phyloP scores from a whole-genome alignment of 2,797 vertebrate species.

The Botia kubotai region DNA sequence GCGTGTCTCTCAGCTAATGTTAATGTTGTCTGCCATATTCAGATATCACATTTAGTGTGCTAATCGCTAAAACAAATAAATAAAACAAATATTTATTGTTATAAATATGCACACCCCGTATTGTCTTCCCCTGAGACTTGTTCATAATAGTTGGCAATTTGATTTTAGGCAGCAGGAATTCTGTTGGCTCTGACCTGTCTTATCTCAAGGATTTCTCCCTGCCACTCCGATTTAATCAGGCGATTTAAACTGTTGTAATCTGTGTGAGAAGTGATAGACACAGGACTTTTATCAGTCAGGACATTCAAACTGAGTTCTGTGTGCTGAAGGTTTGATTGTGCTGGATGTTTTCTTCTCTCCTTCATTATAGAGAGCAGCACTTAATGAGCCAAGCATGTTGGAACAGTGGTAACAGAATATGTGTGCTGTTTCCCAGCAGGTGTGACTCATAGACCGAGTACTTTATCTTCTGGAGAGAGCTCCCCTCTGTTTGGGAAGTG shows the following conservation, averaged over 20 bases:
- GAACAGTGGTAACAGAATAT: conserved; percentile 63
- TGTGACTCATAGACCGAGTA: conserved; percentile 57
- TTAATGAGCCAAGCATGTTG: conserved; percentile 57
- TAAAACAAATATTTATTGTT: too few relatives aligned
- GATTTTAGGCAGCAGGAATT: conserved; percentile 42
- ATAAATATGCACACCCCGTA: neutral
- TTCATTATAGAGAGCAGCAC: conserved; percentile 26
- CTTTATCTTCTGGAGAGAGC: conserved; percentile 55
- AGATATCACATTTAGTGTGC: neutral
- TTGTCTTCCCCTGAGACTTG: conserved; percentile 26
- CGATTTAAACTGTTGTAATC: conserved; percentile 46
- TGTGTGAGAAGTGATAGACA: conserved; percentile 17
- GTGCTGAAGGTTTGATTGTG: neutral
- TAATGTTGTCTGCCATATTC: neutral
- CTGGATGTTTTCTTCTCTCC: neutral
- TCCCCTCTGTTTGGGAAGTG: conserved; percentile 47
- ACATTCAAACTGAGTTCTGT: conserved; percentile 14
- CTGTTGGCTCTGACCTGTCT: conserved; percentile 27
- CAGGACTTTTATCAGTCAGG: conserved; percentile 12
- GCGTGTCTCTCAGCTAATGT: neutral
- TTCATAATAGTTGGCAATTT: conserved; percentile 27
- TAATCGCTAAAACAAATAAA: neutral
- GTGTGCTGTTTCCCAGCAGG: conserved; percentile 60
- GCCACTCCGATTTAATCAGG: conserved; percentile 40
- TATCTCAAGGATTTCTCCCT: conserved; percentile 43